These are phyloP conservation scores for Myrmophylax atrothorax DNA, from an alignment of 2,113 vertebrate species.

Conservation along the genomic window DNA sequence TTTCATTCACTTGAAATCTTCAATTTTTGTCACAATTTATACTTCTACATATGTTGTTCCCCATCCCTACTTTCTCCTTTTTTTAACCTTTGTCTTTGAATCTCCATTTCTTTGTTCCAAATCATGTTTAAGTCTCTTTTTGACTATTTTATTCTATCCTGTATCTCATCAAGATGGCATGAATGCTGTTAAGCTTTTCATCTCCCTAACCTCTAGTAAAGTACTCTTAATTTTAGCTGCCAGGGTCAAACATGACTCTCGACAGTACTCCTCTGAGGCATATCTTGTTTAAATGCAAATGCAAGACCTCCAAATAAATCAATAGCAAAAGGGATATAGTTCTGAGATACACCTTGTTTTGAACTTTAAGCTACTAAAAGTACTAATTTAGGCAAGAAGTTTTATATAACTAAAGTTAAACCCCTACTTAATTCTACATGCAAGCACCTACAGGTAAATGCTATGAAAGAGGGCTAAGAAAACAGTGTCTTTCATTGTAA, in stretches of 20 bases:
- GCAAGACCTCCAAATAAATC: background rate
- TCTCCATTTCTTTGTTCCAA: background rate
- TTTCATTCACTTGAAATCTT: background rate
- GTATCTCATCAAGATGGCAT: background rate
- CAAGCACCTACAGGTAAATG: background rate
- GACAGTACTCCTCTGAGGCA: background rate
- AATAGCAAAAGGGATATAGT: background rate
- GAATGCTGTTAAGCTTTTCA: background rate
- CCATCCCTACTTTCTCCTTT: fast-evolving
- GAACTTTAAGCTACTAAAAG: background rate
- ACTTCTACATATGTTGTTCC: background rate
- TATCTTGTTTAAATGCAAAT: background rate
- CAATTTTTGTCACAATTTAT: background rate
- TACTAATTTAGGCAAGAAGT: background rate
- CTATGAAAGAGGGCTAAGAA: background rate
- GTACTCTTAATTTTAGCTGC: background rate
- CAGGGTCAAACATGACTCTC: background rate
- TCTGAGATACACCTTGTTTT: background rate
- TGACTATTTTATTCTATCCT: background rate
- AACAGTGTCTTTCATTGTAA: background rate
- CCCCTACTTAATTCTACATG: background rate
- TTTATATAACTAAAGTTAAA: background rate
- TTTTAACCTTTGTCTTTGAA: background rate
- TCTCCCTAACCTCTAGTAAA: background rate
- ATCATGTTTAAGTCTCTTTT: background rate